Evolutionary conservation across 2,888 invertebrate genomes (phyloP), one percentile per base, ranked within the genome.

Genomic region (Macrophya alboannulata): DNA sequence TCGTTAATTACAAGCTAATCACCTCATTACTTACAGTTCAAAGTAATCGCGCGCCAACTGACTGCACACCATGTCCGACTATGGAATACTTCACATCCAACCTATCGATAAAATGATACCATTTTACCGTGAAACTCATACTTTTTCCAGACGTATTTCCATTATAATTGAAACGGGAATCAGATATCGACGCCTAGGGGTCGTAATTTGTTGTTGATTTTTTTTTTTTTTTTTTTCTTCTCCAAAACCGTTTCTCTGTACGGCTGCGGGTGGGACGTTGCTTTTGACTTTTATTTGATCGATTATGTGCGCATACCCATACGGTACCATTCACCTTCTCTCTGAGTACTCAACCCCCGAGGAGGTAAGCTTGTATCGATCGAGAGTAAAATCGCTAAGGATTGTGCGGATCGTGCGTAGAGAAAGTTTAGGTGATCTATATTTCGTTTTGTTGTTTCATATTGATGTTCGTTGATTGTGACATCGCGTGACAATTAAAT

Each of bases 401-500:
- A 45, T 45, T n/a, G 43, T 10, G 31, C 31, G 21, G 72, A 43
- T 72, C 72, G 68, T 31, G 31, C 25, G 21, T 74, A n/a, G 72
- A 43, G 45, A 74, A 45, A 74, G 15, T 74, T 21, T 21, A 21
- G 21, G n/a, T 55, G 9, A 31, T 31, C 8, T 6, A 12, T n/a
- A 31, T 17, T 77, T 55, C 55, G 17, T 25, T n/a, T 45, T n/a
- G 43, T 43, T 15, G 25, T 77, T 77, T 25, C 31, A 55, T n/a
- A n/a, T n/a, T n/a, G 48, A 51, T 55, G 17, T 31, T 12, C 4
- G 55, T 8, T 77, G n/a, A 48, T 51, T 31, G 37, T 55, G 48
- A 77, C 77, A 55, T 37, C 37, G 77, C 77, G 21, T 77, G 77
- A 55, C 77, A 37, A 77, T 77, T 37, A 77, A 77, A 17, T 31